Evolutionary conservation across 2,888 invertebrate species (phyloP).

Genomic region (Xestia ashworthii): DNA sequence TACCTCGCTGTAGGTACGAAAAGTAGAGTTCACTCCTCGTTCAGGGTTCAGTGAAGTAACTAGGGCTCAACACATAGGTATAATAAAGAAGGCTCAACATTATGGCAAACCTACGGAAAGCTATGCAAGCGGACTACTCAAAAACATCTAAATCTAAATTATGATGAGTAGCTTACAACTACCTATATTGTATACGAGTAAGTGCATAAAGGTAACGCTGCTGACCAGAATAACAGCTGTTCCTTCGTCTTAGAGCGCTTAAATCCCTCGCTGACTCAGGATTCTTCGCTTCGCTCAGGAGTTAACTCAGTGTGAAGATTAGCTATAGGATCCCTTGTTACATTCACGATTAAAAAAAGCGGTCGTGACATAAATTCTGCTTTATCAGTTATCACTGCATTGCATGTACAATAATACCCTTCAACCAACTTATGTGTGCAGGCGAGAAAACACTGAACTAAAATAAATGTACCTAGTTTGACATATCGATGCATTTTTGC

Average conservation of each 20-base stretch:
- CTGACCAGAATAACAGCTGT: not conserved
- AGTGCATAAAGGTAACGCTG: not conserved
- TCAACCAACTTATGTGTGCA: no score
- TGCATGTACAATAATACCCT: not conserved
- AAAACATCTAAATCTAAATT: no score
- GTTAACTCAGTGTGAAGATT: not conserved
- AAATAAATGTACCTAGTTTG: no score
- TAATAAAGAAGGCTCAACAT: no score
- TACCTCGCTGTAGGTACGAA: not conserved
- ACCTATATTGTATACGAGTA: not conserved
- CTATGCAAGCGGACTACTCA: no score
- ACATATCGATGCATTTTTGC: no score
- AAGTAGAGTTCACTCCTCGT: not conserved
- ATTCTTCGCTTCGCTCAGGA: not conserved
- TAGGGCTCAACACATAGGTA: no score
- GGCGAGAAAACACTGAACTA: no score
- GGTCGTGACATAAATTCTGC: not conserved
- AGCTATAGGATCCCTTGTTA: not conserved
- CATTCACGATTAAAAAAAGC: not conserved
- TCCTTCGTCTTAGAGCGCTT: not conserved
- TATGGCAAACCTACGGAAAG: no score
- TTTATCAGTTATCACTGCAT: not conserved
- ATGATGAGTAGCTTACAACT: no score
- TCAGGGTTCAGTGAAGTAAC: not conserved
- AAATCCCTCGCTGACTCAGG: not conserved